phyloP scores from a whole-genome alignment of 2,113 vertebrate species.

The Sorex araneus region DNA sequence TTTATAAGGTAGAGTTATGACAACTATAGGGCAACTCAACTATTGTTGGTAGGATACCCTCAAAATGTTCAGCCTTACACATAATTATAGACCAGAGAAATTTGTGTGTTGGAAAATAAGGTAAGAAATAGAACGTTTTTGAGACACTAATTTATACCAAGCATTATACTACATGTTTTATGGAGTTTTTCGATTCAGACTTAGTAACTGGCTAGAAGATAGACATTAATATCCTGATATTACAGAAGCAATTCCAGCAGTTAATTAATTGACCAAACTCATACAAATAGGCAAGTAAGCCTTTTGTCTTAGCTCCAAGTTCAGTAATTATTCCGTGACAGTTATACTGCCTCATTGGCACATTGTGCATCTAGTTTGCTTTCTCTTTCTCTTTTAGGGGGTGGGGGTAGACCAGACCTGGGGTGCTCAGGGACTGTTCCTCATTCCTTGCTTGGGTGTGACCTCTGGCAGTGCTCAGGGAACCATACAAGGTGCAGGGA shows the following conservation, averaged over 20 bases:
- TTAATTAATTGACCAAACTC: not conserved
- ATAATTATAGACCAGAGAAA: not conserved
- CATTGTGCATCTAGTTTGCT: not conserved
- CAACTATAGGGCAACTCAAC: not conserved
- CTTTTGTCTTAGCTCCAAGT: not conserved
- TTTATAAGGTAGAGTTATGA: not conserved
- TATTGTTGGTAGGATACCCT: not conserved
- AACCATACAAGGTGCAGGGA: too few relatives aligned
- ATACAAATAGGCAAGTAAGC: not conserved
- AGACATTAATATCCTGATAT: not conserved
- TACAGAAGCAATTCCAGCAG: not conserved
- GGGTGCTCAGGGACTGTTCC: too few relatives aligned
- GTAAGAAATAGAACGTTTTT: conserved; percentile 14
- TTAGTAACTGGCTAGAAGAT: conserved; percentile 37
- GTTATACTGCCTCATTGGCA: too few relatives aligned
- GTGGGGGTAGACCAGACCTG: too few relatives aligned
- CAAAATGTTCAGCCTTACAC: not conserved
- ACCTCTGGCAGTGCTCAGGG: too few relatives aligned
- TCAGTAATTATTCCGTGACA: not conserved
- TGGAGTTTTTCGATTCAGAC: conserved; percentile 12
- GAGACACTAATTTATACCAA: not conserved
- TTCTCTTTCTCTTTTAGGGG: not conserved
- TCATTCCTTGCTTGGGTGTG: too few relatives aligned
- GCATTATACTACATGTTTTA: not conserved
- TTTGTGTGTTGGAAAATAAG: not conserved